Percentiles rank a stretch among this genome's conserved stretches.
Evolutionary conservation across 2,888 invertebrate species (phyloP).

Genomic region (Morpho helenor): DNA sequence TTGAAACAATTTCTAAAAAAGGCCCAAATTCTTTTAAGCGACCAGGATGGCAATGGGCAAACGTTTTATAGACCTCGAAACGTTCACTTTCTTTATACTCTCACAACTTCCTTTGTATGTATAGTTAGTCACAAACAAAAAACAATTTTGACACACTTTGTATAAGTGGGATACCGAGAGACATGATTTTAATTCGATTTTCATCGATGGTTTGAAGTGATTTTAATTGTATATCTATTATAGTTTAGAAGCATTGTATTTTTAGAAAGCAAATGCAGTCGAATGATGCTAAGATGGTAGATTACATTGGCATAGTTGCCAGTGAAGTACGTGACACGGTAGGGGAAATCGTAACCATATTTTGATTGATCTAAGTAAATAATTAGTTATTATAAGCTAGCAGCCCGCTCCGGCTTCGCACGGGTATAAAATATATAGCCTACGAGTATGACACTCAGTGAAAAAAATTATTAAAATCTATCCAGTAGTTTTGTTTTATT

Average conservation of each 20-base stretch:
- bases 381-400: no score
- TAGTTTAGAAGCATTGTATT: slow-evolving; percentile 10
- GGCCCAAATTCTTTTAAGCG: slow-evolving; percentile 14
- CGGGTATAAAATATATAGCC: no score
- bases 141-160: slow-evolving; percentile 46
- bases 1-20: slow-evolving; percentile 14
- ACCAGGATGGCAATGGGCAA: slow-evolving; percentile 22
- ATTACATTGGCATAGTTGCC: slow-evolving; percentile 25
- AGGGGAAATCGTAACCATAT: slow-evolving; percentile 49
- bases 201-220: slow-evolving; percentile 29
- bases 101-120: slow-evolving; percentile 52
- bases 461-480: no score
- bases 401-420: no score
- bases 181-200: slow-evolving; percentile 16
- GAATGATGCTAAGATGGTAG: background rate
- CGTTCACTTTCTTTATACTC: slow-evolving; percentile 58
- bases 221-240: slow-evolving; percentile 12
- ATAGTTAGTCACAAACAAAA: slow-evolving; percentile 37
- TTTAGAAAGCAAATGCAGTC: background rate
- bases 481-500: no score
- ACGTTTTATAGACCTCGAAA: slow-evolving; percentile 34
- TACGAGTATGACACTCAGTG: no score
- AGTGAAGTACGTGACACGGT: slow-evolving; percentile 34
- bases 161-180: slow-evolving; percentile 1
- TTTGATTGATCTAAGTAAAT: slow-evolving; percentile 14